phyloP scores from a whole-genome alignment of 2,888 invertebrate species.

The Ophonus ardosiacus region DNA sequence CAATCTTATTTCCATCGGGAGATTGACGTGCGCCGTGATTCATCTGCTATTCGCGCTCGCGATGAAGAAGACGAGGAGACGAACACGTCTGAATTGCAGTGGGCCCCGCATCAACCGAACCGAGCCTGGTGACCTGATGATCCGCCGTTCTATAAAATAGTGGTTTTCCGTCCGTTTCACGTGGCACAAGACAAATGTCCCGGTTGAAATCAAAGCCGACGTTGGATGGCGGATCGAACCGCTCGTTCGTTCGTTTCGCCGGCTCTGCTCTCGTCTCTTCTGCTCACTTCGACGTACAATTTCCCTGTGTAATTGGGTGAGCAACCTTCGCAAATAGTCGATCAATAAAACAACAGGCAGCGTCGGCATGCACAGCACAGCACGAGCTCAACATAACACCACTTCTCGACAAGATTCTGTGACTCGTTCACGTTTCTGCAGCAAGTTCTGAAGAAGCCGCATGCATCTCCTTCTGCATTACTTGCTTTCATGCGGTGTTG shows the following conservation, averaged over 20 bases:
- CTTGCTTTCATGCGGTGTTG: slow-evolving; percentile 1
- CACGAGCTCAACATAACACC: not conserved
- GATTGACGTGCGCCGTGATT: slow-evolving; percentile 33
- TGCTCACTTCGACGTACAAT: slow-evolving; percentile 55
- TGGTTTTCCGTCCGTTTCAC: slow-evolving; percentile 62
- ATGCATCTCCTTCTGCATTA: slow-evolving; percentile 3
- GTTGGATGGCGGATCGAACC: slow-evolving; percentile 50
- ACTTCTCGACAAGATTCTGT: not conserved
- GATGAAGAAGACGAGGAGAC: not conserved
- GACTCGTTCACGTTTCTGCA: not conserved
- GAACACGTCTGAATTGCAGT: slow-evolving; percentile 53
- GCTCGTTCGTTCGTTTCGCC: slow-evolving; percentile 21
- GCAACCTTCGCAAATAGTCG: slow-evolving; percentile 61
- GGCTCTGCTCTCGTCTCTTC: slow-evolving; percentile 4
- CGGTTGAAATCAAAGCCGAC: slow-evolving; percentile 61
- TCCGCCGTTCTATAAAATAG: slow-evolving; percentile 62
- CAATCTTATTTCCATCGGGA: slow-evolving; percentile 35
- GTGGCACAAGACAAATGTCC: slow-evolving; percentile 64
- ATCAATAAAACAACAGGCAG: slow-evolving; percentile 61
- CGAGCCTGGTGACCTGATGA: slow-evolving; percentile 58
- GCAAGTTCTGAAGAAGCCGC: not conserved
- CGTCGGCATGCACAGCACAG: not conserved
- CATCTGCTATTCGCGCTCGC: slow-evolving; percentile 4
- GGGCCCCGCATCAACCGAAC: slow-evolving; percentile 51
- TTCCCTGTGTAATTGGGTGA: slow-evolving; percentile 64